Evolutionary conservation across 2,797 vertebrate species (phyloP), one percentile per base, ranked within the genome.

Genomic region (Bothrops alternatus): DNA sequence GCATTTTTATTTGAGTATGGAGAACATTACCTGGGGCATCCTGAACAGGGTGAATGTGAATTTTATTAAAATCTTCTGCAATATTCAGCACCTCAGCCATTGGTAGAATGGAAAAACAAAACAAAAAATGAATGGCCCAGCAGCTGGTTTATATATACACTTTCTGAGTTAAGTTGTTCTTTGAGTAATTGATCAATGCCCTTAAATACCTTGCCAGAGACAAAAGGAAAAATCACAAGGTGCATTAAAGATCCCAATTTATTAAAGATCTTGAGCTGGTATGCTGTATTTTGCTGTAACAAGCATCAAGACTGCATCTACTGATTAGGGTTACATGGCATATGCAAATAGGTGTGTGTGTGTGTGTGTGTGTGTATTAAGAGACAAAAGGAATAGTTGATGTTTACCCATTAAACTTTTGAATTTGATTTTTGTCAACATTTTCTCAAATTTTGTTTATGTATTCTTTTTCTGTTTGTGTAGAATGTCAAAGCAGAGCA

Each of bases 221-320:
- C 82, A 0, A 32, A 42, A 42, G 56, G 53, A 89, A 94, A 94
- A 89, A 16, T 23, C 32, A 16, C 25, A 92, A 47, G 85, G 10
- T 26, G 1, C 32, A n/a, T 65, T 91, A 90, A 4, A 60, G 88
- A 6, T 47, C 53, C 0, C 60, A 2, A 57, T 88, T 37, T 42
- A 56, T 65, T 37, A 86, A 61, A 90, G 32, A 91, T 87, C 18
- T 87, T 4, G 58, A 87, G 37, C 16, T 91, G 73, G n/a, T 91
- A 57, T 91, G 82, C n/a, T 92, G 42, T 89, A 93, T 87, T 55
- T 60, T 42, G 32, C 63, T 69, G 87, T 61, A 23, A 32, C 26
- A 57, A 94, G 50, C 11, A 28, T 23, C 93, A 88, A 26, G 60
- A 69, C 63, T 50, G 20, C 0, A 57, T 85, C 86, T 86, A 16